Evolutionary conservation across 2,888 invertebrate genomes (phyloP), one percentile per base, ranked within the genome.

Genomic region (Heteropelma amictum): DNA sequence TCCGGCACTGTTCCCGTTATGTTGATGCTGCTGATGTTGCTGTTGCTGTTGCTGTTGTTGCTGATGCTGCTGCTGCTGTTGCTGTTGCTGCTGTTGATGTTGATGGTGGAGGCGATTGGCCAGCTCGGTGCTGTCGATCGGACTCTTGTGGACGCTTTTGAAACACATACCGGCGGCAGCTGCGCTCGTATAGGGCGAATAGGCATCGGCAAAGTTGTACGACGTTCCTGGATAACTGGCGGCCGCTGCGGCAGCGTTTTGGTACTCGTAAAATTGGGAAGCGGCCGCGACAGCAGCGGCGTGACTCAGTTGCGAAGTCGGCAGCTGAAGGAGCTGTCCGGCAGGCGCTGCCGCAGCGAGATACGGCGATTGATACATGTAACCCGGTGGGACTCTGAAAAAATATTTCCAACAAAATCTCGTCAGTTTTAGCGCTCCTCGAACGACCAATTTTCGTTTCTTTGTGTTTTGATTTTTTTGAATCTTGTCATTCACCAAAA

Each of bases 251-350:
- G 94, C 94, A 0, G 94, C 92, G 82, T 92, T 93, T 85, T 95
- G 95, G 89, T 95, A 95, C 90, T 95, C 95, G 87, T 95, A 95
- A 86, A 95, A 93, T 85, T 95, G 94, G 83, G 94, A 94, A n/a
- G 95, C 95, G 0, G 95, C 95, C 8, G 95, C 95, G 65, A 95
- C 92, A 0, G 95, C 95, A 6, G 95, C 94, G 0, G 94, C 94
- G 85, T 94, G 94, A 83, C 93, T 93, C 83, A 94, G 89, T 84
- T 94, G 94, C 28, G 91, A 90, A 74, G 93, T 93, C 72, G 85
- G 88, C 73, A 88, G 82, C 82, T 94, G 90, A 81, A 93, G 93
- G 80, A 95, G 92, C 82, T 94, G 88, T 64, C 94, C 94, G 14
- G 93, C 93, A 17, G 92, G 92, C 63, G 92, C 90, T 33, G 92